Evolutionary conservation across 2,113 vertebrate species (phyloP).

Genomic region (Lophius piscatorius): DNA sequence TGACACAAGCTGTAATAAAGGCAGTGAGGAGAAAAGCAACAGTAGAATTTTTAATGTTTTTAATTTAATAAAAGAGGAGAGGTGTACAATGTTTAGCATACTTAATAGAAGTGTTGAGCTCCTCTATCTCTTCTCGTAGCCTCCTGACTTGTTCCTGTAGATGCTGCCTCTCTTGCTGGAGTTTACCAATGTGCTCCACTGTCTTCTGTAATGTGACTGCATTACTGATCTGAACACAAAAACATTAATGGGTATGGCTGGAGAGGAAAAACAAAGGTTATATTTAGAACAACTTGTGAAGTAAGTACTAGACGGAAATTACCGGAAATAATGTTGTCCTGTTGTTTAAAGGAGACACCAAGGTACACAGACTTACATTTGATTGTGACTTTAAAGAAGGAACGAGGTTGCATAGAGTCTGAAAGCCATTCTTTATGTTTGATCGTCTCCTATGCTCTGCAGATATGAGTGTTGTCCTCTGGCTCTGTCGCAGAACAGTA

Average conservation of each 20-base stretch:
- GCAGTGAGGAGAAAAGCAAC: too few relatives aligned
- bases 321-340: not conserved
- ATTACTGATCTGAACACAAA: slow-evolving; percentile 85
- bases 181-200: slow-evolving; percentile 92
- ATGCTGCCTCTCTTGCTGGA: slow-evolving; percentile 92
- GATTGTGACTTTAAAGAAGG: slow-evolving; percentile 82
- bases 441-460: slow-evolving; percentile 93
- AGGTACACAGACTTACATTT: slow-evolving; percentile 78
- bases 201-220: slow-evolving; percentile 93
- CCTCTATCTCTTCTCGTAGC: slow-evolving; percentile 92
- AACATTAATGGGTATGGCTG: not conserved
- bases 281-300: not conserved
- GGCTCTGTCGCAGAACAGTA: slow-evolving; percentile 77
- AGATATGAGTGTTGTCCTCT: slow-evolving; percentile 88
- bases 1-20: slow-evolving; percentile 85
- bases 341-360: not conserved
- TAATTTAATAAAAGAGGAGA: not conserved
- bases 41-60: too few relatives aligned
- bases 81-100: slow-evolving; percentile 61
- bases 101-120: slow-evolving; percentile 91
- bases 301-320: not conserved
- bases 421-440: slow-evolving; percentile 92
- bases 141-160: slow-evolving; percentile 90
- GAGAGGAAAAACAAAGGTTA: not conserved
- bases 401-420: slow-evolving; percentile 88